A percentile compares a stretch with the other conserved stretches of the same genome.
Evolutionary conservation across 2,888 invertebrate genomes (phyloP).

Genomic region (Lithophane leautieri): DNA sequence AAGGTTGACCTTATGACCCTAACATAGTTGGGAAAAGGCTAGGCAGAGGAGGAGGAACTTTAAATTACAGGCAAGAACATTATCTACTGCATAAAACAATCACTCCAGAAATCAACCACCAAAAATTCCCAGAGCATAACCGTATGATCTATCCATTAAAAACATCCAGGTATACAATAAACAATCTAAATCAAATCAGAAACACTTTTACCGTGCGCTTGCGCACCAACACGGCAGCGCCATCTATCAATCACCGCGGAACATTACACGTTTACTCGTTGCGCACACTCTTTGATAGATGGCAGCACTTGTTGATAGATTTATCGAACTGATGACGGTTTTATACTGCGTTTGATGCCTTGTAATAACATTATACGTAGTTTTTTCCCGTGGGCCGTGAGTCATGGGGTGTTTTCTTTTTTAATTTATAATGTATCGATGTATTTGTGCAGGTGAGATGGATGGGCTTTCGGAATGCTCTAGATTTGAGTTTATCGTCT

Average conservation of each 20-base stretch:
- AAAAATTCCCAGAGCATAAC: conserved; percentile 35
- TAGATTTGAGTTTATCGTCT: conserved; percentile 64
- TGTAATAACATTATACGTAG: conserved; percentile 78
- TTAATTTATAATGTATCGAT: conserved; percentile 67
- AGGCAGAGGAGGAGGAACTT: too few species aligned
- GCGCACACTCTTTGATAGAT: conserved; percentile 82
- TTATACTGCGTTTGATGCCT: conserved; percentile 82
- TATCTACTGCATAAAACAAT: conserved; percentile 3
- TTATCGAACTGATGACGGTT: conserved; percentile 81
- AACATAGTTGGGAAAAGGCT: too few species aligned
- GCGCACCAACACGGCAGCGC: conserved; percentile 77
- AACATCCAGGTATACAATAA: conserved; percentile 71
- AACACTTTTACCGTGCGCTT: conserved; percentile 73
- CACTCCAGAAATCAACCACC: conserved; percentile 20
- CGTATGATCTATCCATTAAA: conserved; percentile 58
- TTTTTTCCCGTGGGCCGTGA: conserved; percentile 70
- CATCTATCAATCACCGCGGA: conserved; percentile 86
- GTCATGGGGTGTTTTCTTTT: conserved; percentile 66
- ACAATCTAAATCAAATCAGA: conserved; percentile 77
- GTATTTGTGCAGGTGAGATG: conserved; percentile 70
- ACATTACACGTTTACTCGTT: conserved; percentile 85
- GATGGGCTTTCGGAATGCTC: conserved; percentile 63
- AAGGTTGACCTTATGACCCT: too few species aligned
- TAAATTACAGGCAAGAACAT: neutral
- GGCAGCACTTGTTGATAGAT: conserved; percentile 85